Base-by-base conservation (phyloP, 30 jellyfish, hydroid and myxozoan genomes). In the Sanderia malayensis region DNA sequence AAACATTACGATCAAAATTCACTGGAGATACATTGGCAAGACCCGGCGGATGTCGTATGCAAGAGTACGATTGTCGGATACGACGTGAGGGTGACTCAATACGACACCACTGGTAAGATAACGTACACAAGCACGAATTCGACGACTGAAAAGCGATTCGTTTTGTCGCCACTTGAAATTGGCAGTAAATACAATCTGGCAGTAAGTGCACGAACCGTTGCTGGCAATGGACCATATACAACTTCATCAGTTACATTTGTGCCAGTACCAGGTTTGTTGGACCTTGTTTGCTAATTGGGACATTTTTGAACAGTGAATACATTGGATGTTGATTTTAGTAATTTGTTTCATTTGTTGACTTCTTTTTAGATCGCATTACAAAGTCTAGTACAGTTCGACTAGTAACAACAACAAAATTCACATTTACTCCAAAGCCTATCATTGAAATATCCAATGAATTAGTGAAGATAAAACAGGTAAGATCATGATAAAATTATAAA, bases 161-260 rank as follows among this genome's bases (percentile, higher is more conserved):
- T 49, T 29, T 20, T 78, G 25, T 21, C 57, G 21, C 22, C 21
- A 1, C 15, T 64, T 33, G 41, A 30, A 2, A 74, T 68, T 7
- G 58, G 71, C 23, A 57, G 30, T 31, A 60, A 52, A 66, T 78
- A 78, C 69, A 78, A 84, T 23, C 75, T 85, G 45, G 59, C 96
- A 8, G 96, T 84, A 1, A 69, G 95, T 0, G 96, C 98, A 10
- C 60, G 49, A 46, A 92, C 96, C 18, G 69, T 47, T 0, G 86
- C 92, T 18, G 98, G 98, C 11, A 70, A 70, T 1, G 98, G 98
- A 0, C 98, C 98, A 0, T 85, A 32, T 44, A 30, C 85, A 10
- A 64, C 83, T 19, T 88, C 98, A 13, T 94, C 93, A 10, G 46
- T 70, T 28, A 45, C 89, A 10, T 53, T 87, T 13, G 17, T 80